phyloP scores from a whole-genome alignment of 2,888 invertebrate species.

The Seira musarum region DNA sequence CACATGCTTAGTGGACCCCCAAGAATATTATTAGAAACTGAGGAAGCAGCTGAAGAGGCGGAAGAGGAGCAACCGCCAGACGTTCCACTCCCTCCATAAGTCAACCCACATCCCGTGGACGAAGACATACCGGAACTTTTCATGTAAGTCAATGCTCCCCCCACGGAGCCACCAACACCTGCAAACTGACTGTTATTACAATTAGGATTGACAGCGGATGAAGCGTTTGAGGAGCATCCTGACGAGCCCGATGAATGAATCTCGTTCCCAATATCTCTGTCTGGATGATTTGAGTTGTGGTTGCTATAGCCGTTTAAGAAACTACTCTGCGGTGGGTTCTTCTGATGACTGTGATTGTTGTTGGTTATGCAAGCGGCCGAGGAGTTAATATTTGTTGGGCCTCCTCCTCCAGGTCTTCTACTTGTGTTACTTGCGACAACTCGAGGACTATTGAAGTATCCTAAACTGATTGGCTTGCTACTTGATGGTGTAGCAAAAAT shows the following conservation, averaged over 20 bases:
- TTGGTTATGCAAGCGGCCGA: constrained; percentile 17
- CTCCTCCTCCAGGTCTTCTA: constrained; percentile 26
- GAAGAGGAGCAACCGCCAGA: constrained; percentile 39
- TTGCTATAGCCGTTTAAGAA: constrained; percentile 32
- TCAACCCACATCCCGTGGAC: constrained; percentile 54
- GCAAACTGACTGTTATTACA: constrained; percentile 52
- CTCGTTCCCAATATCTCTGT: constrained; percentile 30
- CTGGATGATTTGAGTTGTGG: constrained; percentile 4
- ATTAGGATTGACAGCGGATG: constrained; percentile 49
- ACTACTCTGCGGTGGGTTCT: constrained; percentile 39
- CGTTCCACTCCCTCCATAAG: constrained; percentile 44
- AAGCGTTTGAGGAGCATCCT: constrained; percentile 38
- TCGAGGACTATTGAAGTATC: constrained; percentile 60
- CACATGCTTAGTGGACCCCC: constrained; percentile 53
- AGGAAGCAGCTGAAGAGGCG: constrained; percentile 46
- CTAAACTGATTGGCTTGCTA: constrained; percentile 47
- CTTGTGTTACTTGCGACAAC: constrained; percentile 43
- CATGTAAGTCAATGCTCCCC: constrained; percentile 50
- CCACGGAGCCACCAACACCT: constrained; percentile 25
- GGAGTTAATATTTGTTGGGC: constrained; percentile 5
- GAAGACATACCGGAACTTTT: constrained; percentile 58
- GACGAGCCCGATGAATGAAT: constrained; percentile 49
- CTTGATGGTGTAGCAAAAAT: constrained; percentile 53
- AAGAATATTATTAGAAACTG: constrained; percentile 50
- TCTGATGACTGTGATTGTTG: constrained; percentile 38